Percentiles rank a stretch among this genome's conserved stretches.
These are phyloP conservation scores for Amphipyra tragopoginis DNA, from an alignment of 2,888 invertebrate species.

Conservation along the genomic window DNA sequence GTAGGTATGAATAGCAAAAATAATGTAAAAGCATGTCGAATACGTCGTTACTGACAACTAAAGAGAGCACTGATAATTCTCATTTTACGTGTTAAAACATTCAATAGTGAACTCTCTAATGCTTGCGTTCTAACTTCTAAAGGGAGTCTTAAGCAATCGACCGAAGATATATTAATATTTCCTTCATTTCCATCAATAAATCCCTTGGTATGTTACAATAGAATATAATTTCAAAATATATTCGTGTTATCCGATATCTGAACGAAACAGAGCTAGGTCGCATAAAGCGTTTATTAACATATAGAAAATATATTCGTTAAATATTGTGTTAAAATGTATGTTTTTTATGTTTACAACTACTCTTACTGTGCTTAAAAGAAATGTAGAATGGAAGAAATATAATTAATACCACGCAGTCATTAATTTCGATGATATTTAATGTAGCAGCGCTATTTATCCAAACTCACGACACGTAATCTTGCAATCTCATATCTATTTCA, in stretches of 20 bases:
- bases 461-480: conserved; percentile 58
- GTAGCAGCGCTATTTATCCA: conserved; percentile 39
- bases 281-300: not conserved
- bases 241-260: conserved; percentile 2
- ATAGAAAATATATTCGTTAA: no score
- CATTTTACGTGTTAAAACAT: no score
- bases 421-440: conserved; percentile 56
- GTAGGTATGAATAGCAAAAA: not conserved
- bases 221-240: conserved; percentile 33
- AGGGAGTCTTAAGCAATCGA: not conserved
- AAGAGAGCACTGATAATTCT: no score
- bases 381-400: conserved; percentile 5
- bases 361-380: not conserved
- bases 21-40: not conserved
- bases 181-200: conserved; percentile 31
- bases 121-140: no score
- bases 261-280: conserved; percentile 11
- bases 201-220: conserved; percentile 9
- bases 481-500: conserved; percentile 51
- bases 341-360: not conserved
- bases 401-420: conserved; percentile 30
- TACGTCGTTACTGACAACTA: not conserved
- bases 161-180: not conserved
- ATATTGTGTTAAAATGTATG: not conserved
- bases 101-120: no score